Evolutionary conservation across 2,888 invertebrate species (phyloP).

Genomic region (Imbricaverruca yamaguchii): DNA sequence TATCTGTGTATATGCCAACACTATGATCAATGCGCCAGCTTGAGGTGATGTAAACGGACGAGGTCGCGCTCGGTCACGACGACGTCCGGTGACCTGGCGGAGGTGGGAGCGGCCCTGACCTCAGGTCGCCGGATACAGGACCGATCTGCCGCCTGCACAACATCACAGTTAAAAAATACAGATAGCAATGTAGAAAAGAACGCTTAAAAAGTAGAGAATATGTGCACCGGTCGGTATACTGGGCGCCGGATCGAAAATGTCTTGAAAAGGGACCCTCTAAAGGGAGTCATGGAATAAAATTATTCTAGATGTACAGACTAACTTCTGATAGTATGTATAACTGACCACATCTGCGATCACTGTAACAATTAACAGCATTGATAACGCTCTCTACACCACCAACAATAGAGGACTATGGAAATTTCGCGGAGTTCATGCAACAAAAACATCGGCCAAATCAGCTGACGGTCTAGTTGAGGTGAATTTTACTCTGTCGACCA

Average conservation of each 20-base stretch:
- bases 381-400: constrained; percentile 8
- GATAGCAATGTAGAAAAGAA: constrained; percentile 16
- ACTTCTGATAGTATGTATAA: neutral
- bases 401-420: constrained; percentile 1
- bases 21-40: neutral
- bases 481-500: neutral
- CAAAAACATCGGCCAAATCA: neutral
- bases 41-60: neutral
- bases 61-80: neutral
- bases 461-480: neutral
- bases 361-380: constrained; percentile 2
- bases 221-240: neutral
- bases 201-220: constrained; percentile 2
- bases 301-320: neutral
- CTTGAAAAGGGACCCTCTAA: neutral
- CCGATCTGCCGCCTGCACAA: neutral
- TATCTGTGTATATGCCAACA: neutral
- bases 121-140: neutral
- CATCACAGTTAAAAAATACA: constrained; percentile 21
- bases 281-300: constrained; percentile 1
- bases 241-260: no score
- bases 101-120: neutral
- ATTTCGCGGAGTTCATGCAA: neutral
- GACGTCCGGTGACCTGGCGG: neutral
- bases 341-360: neutral